Evolutionary conservation across 2,797 vertebrate genomes (phyloP).

Genomic region (Sylvilagus floridanus): DNA sequence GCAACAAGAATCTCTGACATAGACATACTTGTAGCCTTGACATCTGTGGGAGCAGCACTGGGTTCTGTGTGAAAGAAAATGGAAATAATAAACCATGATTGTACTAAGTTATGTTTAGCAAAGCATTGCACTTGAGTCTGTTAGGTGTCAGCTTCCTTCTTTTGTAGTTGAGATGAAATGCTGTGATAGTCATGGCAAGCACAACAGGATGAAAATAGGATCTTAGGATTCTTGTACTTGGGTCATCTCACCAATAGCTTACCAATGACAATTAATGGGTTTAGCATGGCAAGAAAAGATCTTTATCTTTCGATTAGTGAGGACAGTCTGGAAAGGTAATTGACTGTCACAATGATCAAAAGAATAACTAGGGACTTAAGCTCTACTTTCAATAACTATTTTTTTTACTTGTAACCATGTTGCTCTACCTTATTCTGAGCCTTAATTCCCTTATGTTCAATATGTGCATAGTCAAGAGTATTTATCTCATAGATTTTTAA

Average conservation of each 20-base stretch:
- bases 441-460: neutral
- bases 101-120: conserved; percentile 76
- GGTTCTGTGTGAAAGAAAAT: conserved; percentile 92
- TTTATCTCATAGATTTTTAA: neutral
- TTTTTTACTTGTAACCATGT: neutral
- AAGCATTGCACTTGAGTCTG: conserved; percentile 46
- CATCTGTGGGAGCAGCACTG: conserved; percentile 93
- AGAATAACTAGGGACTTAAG: neutral
- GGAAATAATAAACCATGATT: conserved; percentile 78
- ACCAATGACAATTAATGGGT: neutral
- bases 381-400: neutral
- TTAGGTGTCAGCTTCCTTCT: conserved; percentile 73
- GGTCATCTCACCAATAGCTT: conserved; percentile 62
- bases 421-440: neutral
- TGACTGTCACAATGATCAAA: neutral
- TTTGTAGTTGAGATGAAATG: conserved; percentile 69
- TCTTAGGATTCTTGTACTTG: conserved; percentile 70
- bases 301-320: neutral
- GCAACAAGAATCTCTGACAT: conserved; percentile 95
- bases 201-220: conserved; percentile 68
- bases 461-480: neutral
- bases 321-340: neutral
- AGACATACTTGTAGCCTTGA: conserved; percentile 93
- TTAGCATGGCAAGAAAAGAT: conserved; percentile 56
- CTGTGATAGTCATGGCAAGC: conserved; percentile 73